phyloP scores from a whole-genome alignment of 2,797 vertebrate genomes.

The Echiichthys vipera region DNA sequence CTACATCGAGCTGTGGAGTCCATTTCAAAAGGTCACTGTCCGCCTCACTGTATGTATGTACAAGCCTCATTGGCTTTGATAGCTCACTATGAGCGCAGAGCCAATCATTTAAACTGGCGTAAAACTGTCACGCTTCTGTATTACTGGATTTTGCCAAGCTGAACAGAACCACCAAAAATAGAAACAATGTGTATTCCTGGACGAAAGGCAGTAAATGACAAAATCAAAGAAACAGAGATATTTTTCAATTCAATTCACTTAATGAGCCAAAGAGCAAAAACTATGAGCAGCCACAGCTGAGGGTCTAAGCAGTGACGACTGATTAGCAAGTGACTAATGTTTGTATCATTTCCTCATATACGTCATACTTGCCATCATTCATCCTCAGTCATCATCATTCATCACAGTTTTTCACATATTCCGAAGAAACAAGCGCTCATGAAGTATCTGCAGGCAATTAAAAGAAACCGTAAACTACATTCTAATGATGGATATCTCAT shows the following conservation, averaged over 20 bases:
- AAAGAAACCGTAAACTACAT: not conserved
- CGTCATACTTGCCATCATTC: conserved; percentile 24
- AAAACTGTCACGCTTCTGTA: conserved; percentile 58
- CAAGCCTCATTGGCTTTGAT: conserved; percentile 59
- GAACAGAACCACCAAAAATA: conserved; percentile 42
- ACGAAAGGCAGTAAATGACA: conserved; percentile 35
- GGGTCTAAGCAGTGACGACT: conserved; percentile 11
- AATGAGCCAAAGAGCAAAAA: conserved; percentile 49
- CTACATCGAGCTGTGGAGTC: conserved; percentile 12
- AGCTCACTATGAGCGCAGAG: conserved; percentile 20
- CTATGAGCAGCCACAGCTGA: conserved; percentile 13
- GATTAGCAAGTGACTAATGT: conserved; percentile 38
- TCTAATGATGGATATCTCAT: not conserved
- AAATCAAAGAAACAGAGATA: too few species aligned
- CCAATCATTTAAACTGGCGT: conserved; percentile 41
- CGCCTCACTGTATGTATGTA: conserved; percentile 41
- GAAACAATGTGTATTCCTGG: conserved; percentile 53
- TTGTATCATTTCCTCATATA: conserved; percentile 20
- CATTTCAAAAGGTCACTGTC: conserved; percentile 52
- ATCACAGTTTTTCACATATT: not conserved
- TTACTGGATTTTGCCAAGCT: conserved; percentile 39
- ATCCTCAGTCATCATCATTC: too few species aligned
- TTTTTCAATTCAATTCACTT: conserved; percentile 42
- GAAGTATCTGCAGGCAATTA: conserved; percentile 17
- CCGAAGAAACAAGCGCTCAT: not conserved